Percentiles rank a stretch among this genome's conserved stretches.
Evolutionary conservation across 2,113 vertebrate species (phyloP).

Genomic region (Siniperca chuatsi): DNA sequence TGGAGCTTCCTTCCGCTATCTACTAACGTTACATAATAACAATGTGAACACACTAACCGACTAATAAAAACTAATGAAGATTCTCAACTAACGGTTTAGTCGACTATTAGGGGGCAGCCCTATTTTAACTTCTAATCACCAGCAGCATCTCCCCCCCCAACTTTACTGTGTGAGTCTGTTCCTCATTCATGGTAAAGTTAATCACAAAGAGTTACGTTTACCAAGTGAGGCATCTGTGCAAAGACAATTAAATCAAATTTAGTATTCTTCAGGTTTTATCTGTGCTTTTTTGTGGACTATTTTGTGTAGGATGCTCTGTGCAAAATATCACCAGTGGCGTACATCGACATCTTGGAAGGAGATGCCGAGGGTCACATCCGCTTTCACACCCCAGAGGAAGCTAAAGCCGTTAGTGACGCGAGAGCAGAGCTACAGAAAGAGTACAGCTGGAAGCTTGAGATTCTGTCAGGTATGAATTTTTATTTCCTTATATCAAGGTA

Average conservation of each 20-base stretch:
- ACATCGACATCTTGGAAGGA: conserved; percentile 93
- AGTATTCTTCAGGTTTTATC: background rate
- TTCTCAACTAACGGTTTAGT: too few relatives aligned
- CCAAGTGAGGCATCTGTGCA: too few relatives aligned
- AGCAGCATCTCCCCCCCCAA: background rate
- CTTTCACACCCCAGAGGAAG: conserved; percentile 90
- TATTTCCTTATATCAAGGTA: background rate
- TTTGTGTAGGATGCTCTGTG: conserved; percentile 86
- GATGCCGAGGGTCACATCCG: conserved; percentile 93
- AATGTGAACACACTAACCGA: too few relatives aligned
- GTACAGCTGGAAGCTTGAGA: conserved; percentile 90
- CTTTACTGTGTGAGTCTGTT: background rate
- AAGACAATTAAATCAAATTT: background rate
- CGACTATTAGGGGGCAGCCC: too few relatives aligned
- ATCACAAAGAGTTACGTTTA: too few relatives aligned
- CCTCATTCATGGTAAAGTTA: background rate
- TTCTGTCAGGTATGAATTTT: conserved; percentile 88
- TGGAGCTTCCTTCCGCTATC: too few relatives aligned
- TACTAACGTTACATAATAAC: too few relatives aligned
- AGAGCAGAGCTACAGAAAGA: conserved; percentile 87
- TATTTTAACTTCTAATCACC: background rate
- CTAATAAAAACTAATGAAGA: too few relatives aligned
- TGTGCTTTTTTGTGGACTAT: background rate
- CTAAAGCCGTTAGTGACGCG: conserved; percentile 80
- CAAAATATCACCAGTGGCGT: conserved; percentile 89